phyloP scores from a whole-genome alignment of 2,888 invertebrate genomes.

The Cyaniris semiargus region DNA sequence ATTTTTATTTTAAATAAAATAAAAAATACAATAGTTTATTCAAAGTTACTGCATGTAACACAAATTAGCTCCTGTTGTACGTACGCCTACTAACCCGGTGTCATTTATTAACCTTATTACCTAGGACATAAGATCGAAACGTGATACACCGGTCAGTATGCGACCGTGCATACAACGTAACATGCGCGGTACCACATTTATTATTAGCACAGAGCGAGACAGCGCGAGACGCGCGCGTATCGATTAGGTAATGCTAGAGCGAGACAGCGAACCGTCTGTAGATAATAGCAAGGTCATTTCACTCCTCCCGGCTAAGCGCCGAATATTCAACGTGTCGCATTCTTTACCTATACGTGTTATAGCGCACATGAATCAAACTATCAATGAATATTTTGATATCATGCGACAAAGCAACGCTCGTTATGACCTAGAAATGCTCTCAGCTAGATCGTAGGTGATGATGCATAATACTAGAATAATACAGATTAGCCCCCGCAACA shows the following conservation, averaged over 20 bases:
- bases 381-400: background rate
- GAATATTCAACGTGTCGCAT: conserved; percentile 38
- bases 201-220: conserved; percentile 67
- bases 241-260: conserved; percentile 55
- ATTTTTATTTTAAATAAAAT: no score
- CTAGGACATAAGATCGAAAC: background rate
- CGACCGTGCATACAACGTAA: conserved; percentile 34
- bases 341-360: conserved; percentile 36
- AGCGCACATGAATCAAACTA: conserved; percentile 6
- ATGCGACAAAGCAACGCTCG: background rate
- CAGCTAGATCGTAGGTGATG: background rate
- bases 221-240: conserved; percentile 53
- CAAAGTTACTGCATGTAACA: background rate
- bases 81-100: background rate
- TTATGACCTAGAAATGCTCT: background rate
- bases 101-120: background rate
- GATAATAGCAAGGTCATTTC: conserved; percentile 75
- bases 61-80: background rate
- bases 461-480: background rate
- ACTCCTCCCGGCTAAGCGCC: conserved; percentile 47
- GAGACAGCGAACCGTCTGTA: conserved; percentile 57
- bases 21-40: no score
- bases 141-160: background rate
- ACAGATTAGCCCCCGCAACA: background rate
- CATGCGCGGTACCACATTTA: conserved; percentile 51